Conservation (phyloP, 2,113 vertebrate species). For the Enhydra lutris region DNA sequence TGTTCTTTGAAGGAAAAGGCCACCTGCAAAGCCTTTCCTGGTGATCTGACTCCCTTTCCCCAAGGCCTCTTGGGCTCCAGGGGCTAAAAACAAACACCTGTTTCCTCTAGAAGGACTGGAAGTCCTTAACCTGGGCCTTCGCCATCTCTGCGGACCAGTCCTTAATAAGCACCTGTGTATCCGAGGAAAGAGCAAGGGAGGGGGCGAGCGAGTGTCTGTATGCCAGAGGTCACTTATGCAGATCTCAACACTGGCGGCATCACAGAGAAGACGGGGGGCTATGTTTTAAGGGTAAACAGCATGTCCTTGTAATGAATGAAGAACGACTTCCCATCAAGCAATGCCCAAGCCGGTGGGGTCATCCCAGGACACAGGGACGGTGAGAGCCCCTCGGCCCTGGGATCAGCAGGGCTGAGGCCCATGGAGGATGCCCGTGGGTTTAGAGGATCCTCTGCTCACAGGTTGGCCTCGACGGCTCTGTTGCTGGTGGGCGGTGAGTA, state of each 20-base stretch:
- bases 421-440: rapidly evolving
- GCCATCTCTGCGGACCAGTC: background rate
- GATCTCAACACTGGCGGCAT: background rate
- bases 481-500: rapidly evolving
- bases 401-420: background rate
- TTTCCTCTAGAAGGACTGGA: rapidly evolving
- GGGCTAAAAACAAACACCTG: background rate
- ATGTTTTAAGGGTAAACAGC: no score
- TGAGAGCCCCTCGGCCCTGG: background rate
- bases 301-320: background rate
- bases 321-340: background rate
- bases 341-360: background rate
- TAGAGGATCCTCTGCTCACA: rapidly evolving
- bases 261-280: background rate
- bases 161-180: background rate
- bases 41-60: background rate
- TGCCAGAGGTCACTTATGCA: background rate
- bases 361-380: background rate
- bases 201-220: background rate
- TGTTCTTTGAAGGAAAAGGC: background rate
- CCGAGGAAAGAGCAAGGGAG: no score
- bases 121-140: background rate
- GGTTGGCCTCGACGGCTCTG: rapidly evolving
- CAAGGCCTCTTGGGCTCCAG: background rate
- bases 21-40: background rate